Conservation (phyloP, 1,140 invertebrate species). For the Littorina saxatilis region DNA sequence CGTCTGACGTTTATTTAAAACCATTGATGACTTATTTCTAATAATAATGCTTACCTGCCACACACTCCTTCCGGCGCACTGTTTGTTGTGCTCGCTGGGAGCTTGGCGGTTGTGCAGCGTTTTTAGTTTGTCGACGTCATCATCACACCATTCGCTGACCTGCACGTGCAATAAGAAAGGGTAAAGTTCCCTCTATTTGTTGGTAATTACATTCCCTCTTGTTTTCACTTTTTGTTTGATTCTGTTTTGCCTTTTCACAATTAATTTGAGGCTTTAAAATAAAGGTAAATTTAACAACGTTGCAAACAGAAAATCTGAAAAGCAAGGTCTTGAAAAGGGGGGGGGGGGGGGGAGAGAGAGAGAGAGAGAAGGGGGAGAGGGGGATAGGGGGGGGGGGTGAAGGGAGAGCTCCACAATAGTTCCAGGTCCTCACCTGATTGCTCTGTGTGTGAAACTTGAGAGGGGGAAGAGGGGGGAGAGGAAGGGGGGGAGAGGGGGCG, state of each 20-base stretch:
- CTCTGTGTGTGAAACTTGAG: constrained; percentile 3
- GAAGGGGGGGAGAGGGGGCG: neutral
- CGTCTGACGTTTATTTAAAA: no score
- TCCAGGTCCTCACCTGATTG: neutral
- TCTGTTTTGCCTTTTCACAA: no score
- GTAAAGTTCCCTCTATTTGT: neutral
- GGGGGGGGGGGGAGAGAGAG: constrained; percentile 17
- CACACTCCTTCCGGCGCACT: constrained; percentile 8
- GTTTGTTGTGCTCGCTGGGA: constrained; percentile 14
- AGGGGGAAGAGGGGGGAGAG: constrained; percentile 6
- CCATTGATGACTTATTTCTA: no score
- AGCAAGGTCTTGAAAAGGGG: no score
- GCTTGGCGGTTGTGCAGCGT: constrained; percentile 26
- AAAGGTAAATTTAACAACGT: no score
- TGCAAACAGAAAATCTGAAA: no score
- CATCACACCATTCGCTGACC: constrained; percentile 24
- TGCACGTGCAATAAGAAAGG: neutral
- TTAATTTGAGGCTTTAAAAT: no score
- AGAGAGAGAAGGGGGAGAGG: constrained; percentile 26
- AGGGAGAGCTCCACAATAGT: no score
- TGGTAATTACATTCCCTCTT: neutral
- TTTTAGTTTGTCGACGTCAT: constrained; percentile 1
- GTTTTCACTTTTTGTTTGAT: no score
- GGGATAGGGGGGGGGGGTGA: neutral
- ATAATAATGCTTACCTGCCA: constrained; percentile 16